Percentiles rank a stretch among this genome's conserved stretches.
These are phyloP conservation scores for Cartodere bifasciata DNA, from an alignment of 2,888 invertebrate species.

Conservation along the genomic window DNA sequence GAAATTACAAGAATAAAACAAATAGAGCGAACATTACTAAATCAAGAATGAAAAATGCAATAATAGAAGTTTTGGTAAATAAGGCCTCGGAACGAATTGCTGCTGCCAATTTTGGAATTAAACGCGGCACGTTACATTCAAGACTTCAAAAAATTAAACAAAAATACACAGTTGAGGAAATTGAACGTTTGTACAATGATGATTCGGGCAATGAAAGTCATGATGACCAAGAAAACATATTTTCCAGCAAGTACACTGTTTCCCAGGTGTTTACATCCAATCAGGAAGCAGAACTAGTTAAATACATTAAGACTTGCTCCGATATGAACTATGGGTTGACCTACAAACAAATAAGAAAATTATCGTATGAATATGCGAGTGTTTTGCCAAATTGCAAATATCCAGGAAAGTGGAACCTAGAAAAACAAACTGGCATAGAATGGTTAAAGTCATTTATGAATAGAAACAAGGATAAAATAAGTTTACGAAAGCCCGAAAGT, in stretches of 20 bases:
- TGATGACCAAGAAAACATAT: not conserved
- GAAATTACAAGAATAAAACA: too few relatives aligned
- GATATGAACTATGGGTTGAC: conserved; percentile 14
- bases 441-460: conserved; percentile 15
- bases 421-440: too few relatives aligned
- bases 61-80: not conserved
- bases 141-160: not conserved
- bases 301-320: conserved; percentile 13
- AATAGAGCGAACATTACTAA: too few relatives aligned
- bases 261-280: too few relatives aligned
- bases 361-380: conserved; percentile 13
- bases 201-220: conserved; percentile 2
- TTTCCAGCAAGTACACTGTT: conserved; percentile 11
- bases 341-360: conserved; percentile 11
- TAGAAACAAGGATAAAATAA: conserved; percentile 8
- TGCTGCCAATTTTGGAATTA: not conserved
- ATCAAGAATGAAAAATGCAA: too few relatives aligned
- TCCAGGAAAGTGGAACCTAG: conserved; percentile 4
- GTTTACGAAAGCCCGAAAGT: conserved; percentile 14
- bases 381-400: conserved; percentile 2
- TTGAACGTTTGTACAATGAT: not conserved
- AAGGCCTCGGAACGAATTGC: not conserved
- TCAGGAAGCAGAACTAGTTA: conserved; percentile 10
- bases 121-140: conserved; percentile 3
- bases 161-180: not conserved